A percentile compares a stretch with the other conserved stretches of the same genome.
These are phyloP conservation scores for Pelosia muscerda DNA, from an alignment of 2,888 invertebrate genomes.

Conservation along the genomic window DNA sequence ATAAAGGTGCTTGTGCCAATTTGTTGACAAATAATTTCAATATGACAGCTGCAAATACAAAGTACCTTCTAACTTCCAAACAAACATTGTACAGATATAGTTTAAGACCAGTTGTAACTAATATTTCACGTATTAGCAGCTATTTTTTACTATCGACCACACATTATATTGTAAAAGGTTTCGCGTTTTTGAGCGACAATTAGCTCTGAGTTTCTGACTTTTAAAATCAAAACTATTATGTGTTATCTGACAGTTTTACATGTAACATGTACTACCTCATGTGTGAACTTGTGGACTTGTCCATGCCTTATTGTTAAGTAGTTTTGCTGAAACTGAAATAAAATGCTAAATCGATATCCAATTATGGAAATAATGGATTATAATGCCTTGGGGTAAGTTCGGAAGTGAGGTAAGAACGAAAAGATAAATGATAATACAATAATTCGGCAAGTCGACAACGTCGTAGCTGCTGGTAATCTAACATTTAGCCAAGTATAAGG, in stretches of 20 bases:
- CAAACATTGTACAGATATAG: slow-evolving; percentile 44
- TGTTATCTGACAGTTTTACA: slow-evolving; percentile 40
- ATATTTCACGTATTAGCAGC: slow-evolving; percentile 57
- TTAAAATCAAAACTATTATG: background rate
- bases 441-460: no score
- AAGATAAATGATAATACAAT: no score
- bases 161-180: background rate
- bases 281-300: slow-evolving; percentile 44
- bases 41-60: background rate
- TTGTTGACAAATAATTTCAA: background rate
- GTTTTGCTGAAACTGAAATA: slow-evolving; percentile 4
- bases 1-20: slow-evolving; percentile 22
- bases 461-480: no score
- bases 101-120: slow-evolving; percentile 36
- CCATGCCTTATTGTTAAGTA: slow-evolving; percentile 45
- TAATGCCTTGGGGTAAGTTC: no score
- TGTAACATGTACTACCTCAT: slow-evolving; percentile 71
- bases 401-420: no score
- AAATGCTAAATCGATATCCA: background rate
- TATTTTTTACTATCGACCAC: slow-evolving; percentile 37
- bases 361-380: background rate
- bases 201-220: background rate
- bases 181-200: no score
- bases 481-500: no score
- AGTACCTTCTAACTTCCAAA: slow-evolving; percentile 23